A percentile compares a stretch with the other conserved stretches of the same genome.
These are phyloP conservation scores for Agelas oroides DNA, from an alignment of 37 sponge, comb jelly and placozoan genomes.

Conservation along the genomic window DNA sequence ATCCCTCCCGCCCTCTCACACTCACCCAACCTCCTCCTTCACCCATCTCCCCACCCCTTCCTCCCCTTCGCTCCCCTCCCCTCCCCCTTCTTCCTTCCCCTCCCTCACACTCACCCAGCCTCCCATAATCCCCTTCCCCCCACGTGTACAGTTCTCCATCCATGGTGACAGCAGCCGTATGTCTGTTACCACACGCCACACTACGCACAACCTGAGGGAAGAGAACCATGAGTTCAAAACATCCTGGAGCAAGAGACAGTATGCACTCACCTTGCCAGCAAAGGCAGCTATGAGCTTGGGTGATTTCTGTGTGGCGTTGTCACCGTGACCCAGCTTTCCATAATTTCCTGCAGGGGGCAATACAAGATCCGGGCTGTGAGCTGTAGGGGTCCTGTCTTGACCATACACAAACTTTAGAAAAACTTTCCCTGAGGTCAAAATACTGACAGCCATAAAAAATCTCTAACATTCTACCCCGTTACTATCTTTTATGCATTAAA, in stretches of 20 bases:
- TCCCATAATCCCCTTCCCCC: constrained; percentile 93
- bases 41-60: not conserved
- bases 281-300: constrained; percentile 79
- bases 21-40: not conserved
- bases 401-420: too few species aligned
- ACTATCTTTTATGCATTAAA: too few species aligned
- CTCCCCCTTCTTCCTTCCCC: too few species aligned
- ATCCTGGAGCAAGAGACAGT: not conserved
- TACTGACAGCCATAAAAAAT: too few species aligned
- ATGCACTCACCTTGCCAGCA: constrained; percentile 51
- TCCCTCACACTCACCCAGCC: constrained; percentile 83
- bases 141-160: constrained; percentile 92
- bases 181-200: constrained; percentile 88
- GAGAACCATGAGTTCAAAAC: not conserved
- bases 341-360: constrained; percentile 73
- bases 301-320: constrained; percentile 70
- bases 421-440: too few species aligned
- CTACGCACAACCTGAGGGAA: constrained; percentile 47
- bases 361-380: not conserved
- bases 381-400: not conserved
- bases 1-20: not conserved
- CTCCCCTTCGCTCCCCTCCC: not conserved
- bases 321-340: constrained; percentile 93
- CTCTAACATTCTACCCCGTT: too few species aligned
- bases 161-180: constrained; percentile 89